Evolutionary conservation across 23 tunicate species (phyloP), one percentile per base, ranked within the genome.

Genomic region (Ciona savignyi): DNA sequence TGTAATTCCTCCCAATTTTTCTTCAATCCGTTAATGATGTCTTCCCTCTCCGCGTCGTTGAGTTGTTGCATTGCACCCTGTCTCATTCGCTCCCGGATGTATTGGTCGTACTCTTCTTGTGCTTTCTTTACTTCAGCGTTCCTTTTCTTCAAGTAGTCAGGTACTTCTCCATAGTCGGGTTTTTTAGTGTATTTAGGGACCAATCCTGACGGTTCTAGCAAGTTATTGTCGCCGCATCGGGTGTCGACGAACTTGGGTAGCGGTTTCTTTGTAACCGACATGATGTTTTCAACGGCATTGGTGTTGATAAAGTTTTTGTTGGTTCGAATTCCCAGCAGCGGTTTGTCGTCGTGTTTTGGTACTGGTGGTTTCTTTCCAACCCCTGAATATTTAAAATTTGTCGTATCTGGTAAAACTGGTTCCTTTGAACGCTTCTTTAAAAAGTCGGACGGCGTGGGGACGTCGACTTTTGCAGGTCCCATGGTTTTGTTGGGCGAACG

Each of bases 1-100:
- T 95, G 99, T 3, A 95, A 78, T 48, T 83, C 92, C 62, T 88
- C 95, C 99, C 99, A 95, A 72, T 95, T 95, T 63, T 85, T 88
- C 72, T 95, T 95, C 34, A 95, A 70, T 33, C 99, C 99, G 21
- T 56, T 62, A 32, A 95, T 80, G 51, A 95, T 89, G 1, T 82
- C 90, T 0, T 89, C 83, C 20, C 99, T 63, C 76, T 95, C 99
- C 29, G 63, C 84, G 62, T 77, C 93, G 3, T 74, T 80, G 24
- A 95, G 75, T 61, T 81, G 84, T 73, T 95, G 72, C 99, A 95
- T 95, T 3, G 96, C 91, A 35, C 99, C 99, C 35, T 80, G 91
- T 68, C 76, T 66, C 99, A 95, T 88, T 60, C 99, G 70, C 70
- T 95, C 99, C 23, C 82, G 84, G 30, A 95, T 81, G 74, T 95